Evolutionary conservation across 1,140 invertebrate genomes (phyloP), one percentile per base, ranked within the genome.

Genomic region (Brachionus asplanchnoidis): DNA sequence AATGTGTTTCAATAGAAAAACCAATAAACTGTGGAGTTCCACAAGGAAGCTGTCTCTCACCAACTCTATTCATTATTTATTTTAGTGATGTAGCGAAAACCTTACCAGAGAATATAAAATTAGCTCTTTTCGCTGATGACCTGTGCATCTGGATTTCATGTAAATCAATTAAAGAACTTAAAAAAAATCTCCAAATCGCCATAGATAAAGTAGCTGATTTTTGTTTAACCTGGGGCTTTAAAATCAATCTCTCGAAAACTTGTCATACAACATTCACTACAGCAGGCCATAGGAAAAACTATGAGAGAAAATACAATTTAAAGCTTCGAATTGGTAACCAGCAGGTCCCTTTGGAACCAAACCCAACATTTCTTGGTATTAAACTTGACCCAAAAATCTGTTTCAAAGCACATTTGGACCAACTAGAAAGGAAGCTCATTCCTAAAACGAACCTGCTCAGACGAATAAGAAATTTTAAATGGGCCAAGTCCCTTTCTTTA

Each of bases 11-110:
- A 65, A 56, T 11, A 56, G 9, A 40, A 60, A 73, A 77, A n/a
- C 8, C n/a, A 44, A 84, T 84, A 56, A 50, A 46, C n/a, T 46
- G 42, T 36, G 83, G 83, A 28, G 83, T 84, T n/a, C 36, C 65
- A 12, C 66, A 84, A 84, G 83, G 83, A 20, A 73, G 32, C 20
- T 46, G 17, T 12, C 17, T 84, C 28, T 36, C 23, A 50, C 83
- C 83, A 20, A 84, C 53, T n/a, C 17, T 84, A 12, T 84, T 84
- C 17, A 28, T 56, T 36, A 23, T 84, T 9, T 84, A 32, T 77
- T 56, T 84, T 23, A 75, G 50, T 56, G 83, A 46, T 5, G 11
- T 80, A 23, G 77, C 50, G 28, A 53, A 80, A 11, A 53, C 7
- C 9, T 42, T 73, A 9, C 26, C 56, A 80, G 40, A 80, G 28